phyloP scores from a whole-genome alignment of 2,113 vertebrate genomes.

The Prionailurus bengalensis region DNA sequence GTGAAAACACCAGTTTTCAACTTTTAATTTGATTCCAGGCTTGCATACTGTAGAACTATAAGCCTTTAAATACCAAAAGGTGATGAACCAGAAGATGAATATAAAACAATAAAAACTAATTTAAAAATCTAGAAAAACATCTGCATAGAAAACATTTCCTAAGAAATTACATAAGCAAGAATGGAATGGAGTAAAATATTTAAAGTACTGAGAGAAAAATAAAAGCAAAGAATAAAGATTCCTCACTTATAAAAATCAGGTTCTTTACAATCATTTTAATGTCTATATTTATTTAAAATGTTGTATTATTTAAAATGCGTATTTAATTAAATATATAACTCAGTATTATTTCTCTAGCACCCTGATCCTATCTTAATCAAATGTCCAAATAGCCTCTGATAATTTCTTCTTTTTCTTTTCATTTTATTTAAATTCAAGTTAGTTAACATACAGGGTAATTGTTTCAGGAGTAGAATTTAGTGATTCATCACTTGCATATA shows the following conservation, averaged over 20 bases:
- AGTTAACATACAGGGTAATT: too few relatives aligned
- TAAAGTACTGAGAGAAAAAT: neutral
- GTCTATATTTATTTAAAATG: constrained; percentile 13
- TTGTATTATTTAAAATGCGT: constrained; percentile 16
- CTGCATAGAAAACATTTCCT: neutral
- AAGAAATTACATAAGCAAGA: neutral
- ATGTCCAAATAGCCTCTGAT: neutral
- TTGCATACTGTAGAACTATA: neutral
- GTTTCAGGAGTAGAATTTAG: too few relatives aligned
- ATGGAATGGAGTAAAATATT: neutral
- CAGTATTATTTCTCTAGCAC: neutral
- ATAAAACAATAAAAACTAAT: neutral
- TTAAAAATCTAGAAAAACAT: neutral
- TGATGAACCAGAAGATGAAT: neutral
- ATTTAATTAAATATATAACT: neutral
- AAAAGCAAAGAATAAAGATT: neutral
- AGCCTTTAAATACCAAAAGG: neutral
- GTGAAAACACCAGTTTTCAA: constrained; percentile 37
- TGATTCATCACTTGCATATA: too few relatives aligned
- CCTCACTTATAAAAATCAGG: neutral
- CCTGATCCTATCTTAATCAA: neutral
- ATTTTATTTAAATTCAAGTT: neutral
- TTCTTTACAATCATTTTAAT: neutral
- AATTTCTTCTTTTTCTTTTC: neutral
- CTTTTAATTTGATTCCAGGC: constrained; percentile 51